Percentiles rank a stretch among this genome's conserved stretches.
These are phyloP conservation scores for Disparrhopalites patrizii DNA, from an alignment of 2,888 invertebrate genomes.

Conservation along the genomic window DNA sequence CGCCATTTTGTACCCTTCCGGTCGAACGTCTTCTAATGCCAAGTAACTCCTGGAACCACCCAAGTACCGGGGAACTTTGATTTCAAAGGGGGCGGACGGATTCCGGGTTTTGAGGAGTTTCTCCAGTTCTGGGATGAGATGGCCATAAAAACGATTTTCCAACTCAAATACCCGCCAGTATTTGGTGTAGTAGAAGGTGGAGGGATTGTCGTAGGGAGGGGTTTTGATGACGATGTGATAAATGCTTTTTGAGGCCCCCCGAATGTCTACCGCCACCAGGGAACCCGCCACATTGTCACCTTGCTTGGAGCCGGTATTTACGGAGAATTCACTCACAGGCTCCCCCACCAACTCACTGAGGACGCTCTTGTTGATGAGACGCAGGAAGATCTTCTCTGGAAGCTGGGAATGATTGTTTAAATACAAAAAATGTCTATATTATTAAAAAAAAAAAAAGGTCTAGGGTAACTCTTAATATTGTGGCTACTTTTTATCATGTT, in stretches of 20 bases:
- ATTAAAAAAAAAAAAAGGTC: no score
- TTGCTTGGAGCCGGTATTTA: constrained; percentile 24
- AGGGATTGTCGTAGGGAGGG: constrained; percentile 26
- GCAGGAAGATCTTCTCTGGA: constrained; percentile 4
- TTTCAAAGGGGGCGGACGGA: background rate
- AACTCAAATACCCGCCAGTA: constrained; percentile 29
- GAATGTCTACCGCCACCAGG: constrained; percentile 29
- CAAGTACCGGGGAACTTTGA: constrained; percentile 37
- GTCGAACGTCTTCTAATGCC: constrained; percentile 33
- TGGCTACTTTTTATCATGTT: no score
- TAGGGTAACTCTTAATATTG: no score
- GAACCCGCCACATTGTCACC: constrained; percentile 40
- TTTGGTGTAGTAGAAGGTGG: constrained; percentile 8
- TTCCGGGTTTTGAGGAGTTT: background rate
- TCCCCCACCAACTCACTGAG: constrained; percentile 23
- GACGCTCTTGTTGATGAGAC: constrained; percentile 1
- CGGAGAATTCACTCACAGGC: constrained; percentile 19
- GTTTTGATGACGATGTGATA: constrained; percentile 34
- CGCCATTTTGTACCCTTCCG: constrained; percentile 33
- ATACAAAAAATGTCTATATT: no score
- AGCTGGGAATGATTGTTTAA: constrained; percentile 11
- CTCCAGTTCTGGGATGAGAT: constrained; percentile 21
- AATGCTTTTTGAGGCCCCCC: constrained; percentile 12
- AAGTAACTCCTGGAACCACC: constrained; percentile 32
- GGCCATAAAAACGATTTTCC: constrained; percentile 31